Evolutionary conservation across 2,113 vertebrate species (phyloP).

Genomic region (Petrocephalus microphthalmus): DNA sequence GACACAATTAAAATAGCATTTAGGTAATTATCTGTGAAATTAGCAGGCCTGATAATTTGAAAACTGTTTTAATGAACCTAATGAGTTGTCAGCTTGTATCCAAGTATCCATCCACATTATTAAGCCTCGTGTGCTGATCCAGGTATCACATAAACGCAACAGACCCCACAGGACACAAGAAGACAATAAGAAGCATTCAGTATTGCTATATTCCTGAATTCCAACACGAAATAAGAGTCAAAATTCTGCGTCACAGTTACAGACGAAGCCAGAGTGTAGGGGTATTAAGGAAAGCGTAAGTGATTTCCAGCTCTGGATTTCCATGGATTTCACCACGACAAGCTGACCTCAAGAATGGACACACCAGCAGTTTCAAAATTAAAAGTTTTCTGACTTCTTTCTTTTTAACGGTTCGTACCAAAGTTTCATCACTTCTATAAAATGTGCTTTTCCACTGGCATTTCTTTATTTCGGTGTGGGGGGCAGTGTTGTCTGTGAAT

Average conservation of each 20-base stretch:
- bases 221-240: neutral
- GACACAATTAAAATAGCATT: slow-evolving; percentile 31
- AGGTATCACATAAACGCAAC: neutral
- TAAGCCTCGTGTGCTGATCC: neutral
- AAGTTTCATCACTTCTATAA: neutral
- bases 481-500: neutral
- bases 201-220: neutral
- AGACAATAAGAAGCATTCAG: neutral
- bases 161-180: neutral
- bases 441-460: neutral
- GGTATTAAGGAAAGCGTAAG: neutral
- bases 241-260: neutral
- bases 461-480: neutral
- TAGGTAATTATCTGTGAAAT: slow-evolving; percentile 31
- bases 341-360: neutral
- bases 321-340: neutral
- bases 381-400: neutral
- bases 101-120: neutral
- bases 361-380: neutral
- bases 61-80: slow-evolving; percentile 38
- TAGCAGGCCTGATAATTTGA: slow-evolving; percentile 29
- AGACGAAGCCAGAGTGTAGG: neutral
- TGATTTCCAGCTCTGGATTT: neutral
- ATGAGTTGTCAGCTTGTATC: slow-evolving; percentile 37
- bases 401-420: neutral